Percentiles rank a stretch among this genome's conserved stretches.
These are phyloP conservation scores for Xenopus laevis DNA, from an alignment of 2,113 vertebrate genomes.

Conservation along the genomic window DNA sequence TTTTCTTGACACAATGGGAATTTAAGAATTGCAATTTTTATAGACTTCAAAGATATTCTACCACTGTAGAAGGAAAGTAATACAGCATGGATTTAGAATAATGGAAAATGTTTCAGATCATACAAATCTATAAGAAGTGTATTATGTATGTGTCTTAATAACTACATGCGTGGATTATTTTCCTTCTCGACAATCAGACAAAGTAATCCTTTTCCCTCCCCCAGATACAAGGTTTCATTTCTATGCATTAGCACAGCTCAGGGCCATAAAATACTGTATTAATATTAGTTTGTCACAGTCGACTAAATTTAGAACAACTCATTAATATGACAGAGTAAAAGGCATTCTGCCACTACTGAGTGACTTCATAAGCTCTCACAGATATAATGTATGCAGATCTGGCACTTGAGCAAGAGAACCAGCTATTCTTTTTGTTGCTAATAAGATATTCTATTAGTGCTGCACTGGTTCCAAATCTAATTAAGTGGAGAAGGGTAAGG, in stretches of 20 bases:
- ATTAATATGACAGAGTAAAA: slow-evolving; percentile 78
- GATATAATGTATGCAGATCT: slow-evolving; percentile 77
- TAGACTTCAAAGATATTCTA: slow-evolving; percentile 39
- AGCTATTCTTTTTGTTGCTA: slow-evolving; percentile 67
- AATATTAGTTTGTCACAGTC: slow-evolving; percentile 82
- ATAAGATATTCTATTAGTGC: slow-evolving; percentile 74
- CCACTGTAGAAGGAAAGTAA: slow-evolving; percentile 72
- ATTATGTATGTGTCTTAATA: slow-evolving; percentile 83
- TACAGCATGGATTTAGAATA: slow-evolving; percentile 75
- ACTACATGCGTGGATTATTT: slow-evolving; percentile 78
- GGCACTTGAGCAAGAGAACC: slow-evolving; percentile 74
- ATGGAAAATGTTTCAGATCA: slow-evolving; percentile 83
- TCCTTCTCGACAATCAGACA: slow-evolving; percentile 76
- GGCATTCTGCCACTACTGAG: slow-evolving; percentile 71
- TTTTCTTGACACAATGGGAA: slow-evolving; percentile 43
- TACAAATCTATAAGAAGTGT: slow-evolving; percentile 77
- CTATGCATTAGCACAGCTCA: slow-evolving; percentile 75
- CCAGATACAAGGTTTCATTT: slow-evolving; percentile 70
- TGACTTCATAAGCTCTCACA: slow-evolving; percentile 69
- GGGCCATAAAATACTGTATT: slow-evolving; percentile 80
- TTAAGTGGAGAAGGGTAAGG: slow-evolving; percentile 66
- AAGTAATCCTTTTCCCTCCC: slow-evolving; percentile 65
- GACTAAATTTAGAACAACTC: slow-evolving; percentile 83
- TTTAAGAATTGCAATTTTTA: slow-evolving; percentile 47
- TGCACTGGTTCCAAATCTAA: slow-evolving; percentile 69